Conservation (phyloP, 2,888 invertebrate species). For the Melanchra persicariae region DNA sequence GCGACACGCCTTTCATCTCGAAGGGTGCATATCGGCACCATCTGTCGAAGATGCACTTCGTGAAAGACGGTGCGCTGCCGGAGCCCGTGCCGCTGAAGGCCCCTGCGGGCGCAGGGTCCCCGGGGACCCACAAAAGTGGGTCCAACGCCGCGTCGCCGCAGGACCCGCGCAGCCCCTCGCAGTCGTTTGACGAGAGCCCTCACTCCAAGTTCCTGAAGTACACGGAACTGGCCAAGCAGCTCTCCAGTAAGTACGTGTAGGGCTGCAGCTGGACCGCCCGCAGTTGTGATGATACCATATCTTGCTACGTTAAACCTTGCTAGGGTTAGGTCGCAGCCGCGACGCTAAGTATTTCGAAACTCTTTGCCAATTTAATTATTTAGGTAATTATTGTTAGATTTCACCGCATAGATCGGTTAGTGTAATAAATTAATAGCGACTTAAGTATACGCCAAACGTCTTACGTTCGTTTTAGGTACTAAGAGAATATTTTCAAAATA, state of each 20-base stretch:
- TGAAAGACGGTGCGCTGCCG: slow-evolving; percentile 96
- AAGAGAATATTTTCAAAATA: slow-evolving; percentile 90
- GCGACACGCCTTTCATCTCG: slow-evolving; percentile 98
- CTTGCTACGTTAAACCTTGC: slow-evolving; percentile 92
- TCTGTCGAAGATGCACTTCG: slow-evolving; percentile 98
- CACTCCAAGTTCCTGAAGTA: slow-evolving; percentile 99
- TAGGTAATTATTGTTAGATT: slow-evolving; percentile 89
- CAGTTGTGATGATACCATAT: slow-evolving; percentile 95
- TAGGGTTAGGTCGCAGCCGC: slow-evolving; percentile 88
- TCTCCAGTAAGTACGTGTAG: slow-evolving; percentile 98
- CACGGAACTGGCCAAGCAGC: slow-evolving; percentile 99
- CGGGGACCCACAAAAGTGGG: slow-evolving; percentile 85
- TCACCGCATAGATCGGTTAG: slow-evolving; percentile 90
- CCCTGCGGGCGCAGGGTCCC: slow-evolving; percentile 85
- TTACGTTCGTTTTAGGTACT: slow-evolving; percentile 88
- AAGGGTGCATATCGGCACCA: slow-evolving; percentile 99
- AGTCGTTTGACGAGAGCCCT: slow-evolving; percentile 96
- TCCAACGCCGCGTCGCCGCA: slow-evolving; percentile 88
- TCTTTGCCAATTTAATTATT: slow-evolving; percentile 91
- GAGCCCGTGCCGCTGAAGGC: slow-evolving; percentile 93
- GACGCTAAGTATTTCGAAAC: slow-evolving; percentile 90
- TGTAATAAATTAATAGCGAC: slow-evolving; percentile 89
- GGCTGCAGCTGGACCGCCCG: slow-evolving; percentile 70
- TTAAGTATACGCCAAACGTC: slow-evolving; percentile 91
- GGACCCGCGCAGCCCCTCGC: slow-evolving; percentile 91